These are phyloP conservation scores for Ophraella communa DNA, from an alignment of 2,888 invertebrate species.

Conservation along the genomic window DNA sequence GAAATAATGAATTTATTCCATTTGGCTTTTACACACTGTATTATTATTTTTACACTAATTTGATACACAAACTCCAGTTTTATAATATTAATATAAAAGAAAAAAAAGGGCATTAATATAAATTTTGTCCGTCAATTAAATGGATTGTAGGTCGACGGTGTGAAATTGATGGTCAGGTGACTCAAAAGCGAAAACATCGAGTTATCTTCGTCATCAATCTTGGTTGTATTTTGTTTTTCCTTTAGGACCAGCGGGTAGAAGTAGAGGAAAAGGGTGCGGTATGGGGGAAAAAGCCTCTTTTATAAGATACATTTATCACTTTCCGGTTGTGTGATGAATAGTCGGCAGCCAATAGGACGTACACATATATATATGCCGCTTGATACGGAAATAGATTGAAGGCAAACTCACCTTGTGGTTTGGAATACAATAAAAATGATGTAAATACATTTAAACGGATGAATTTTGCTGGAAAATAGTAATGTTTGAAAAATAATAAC, in stretches of 20 bases:
- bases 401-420: neutral
- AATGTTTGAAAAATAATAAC: too few species aligned
- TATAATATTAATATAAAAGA: too few species aligned
- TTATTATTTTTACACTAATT: too few species aligned
- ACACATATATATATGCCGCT: neutral
- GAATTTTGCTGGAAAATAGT: too few species aligned
- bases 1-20: too few species aligned
- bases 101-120: neutral
- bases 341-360: neutral
- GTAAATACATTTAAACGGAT: too few species aligned
- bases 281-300: conserved; percentile 9
- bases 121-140: conserved; percentile 10
- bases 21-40: too few species aligned
- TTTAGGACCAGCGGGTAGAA: neutral
- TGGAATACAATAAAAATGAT: too few species aligned
- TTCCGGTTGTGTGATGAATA: conserved; percentile 22
- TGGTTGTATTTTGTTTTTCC: conserved; percentile 29
- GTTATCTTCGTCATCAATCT: conserved; percentile 34
- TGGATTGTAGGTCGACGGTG: conserved; percentile 10
- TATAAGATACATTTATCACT: conserved; percentile 26
- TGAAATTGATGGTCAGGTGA: conserved; percentile 22
- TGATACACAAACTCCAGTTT: too few species aligned
- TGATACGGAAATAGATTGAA: neutral
- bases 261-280: neutral
- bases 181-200: conserved; percentile 23